A percentile compares a stretch with the other conserved stretches of the same genome.
phyloP scores from a whole-genome alignment of 2,888 invertebrate genomes.

The Timandra comae region DNA sequence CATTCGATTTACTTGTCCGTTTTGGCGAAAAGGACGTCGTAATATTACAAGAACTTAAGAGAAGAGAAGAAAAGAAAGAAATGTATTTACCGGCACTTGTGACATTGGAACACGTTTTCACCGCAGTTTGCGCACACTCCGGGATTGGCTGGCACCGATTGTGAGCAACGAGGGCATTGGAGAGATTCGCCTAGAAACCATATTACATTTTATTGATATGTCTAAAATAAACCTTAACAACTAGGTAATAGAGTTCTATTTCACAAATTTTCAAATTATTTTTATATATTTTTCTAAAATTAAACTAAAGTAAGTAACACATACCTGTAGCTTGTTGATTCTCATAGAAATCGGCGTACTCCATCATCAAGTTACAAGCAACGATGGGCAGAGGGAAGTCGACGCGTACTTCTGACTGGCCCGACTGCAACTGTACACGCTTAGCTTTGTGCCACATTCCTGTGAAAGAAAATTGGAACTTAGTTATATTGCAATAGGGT shows the following conservation, averaged over 20 bases:
- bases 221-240: too few relatives aligned
- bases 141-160: slow-evolving; percentile 97
- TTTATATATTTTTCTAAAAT: neutral
- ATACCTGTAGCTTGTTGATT: slow-evolving; percentile 91
- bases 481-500: neutral
- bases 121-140: slow-evolving; percentile 98
- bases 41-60: neutral
- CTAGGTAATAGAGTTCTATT: too few relatives aligned
- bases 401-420: slow-evolving; percentile 96
- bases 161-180: slow-evolving; percentile 97
- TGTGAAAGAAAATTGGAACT: slow-evolving; percentile 19
- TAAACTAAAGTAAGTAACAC: neutral
- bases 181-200: slow-evolving; percentile 90
- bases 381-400: slow-evolving; percentile 98
- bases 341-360: slow-evolving; percentile 98
- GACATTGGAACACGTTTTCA: slow-evolving; percentile 99
- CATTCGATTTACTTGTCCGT: too few relatives aligned
- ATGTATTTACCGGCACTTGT: slow-evolving; percentile 88
- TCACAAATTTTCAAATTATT: too few relatives aligned
- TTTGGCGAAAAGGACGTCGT: too few relatives aligned
- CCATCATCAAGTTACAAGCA: slow-evolving; percentile 98
- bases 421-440: slow-evolving; percentile 90
- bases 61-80: neutral
- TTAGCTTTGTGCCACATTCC: slow-evolving; percentile 98
- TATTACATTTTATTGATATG: too few relatives aligned